Conservation (phyloP, 2,113 vertebrate genomes). For the Nymphicus hollandicus region DNA sequence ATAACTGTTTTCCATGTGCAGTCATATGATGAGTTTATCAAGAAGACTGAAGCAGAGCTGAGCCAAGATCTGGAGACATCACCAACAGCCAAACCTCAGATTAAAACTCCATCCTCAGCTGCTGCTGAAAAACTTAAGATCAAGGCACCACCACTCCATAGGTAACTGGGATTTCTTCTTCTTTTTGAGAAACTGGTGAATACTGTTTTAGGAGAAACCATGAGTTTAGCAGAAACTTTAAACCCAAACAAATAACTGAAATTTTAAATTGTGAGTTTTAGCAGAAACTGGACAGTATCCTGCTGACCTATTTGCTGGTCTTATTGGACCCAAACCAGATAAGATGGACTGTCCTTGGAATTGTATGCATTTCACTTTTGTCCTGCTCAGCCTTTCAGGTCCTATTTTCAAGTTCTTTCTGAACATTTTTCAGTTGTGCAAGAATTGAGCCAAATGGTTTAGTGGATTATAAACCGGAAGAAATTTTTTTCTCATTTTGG, state of each 20-base stretch:
- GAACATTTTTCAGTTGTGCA: not conserved
- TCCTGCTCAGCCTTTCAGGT: not conserved
- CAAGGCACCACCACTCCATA: constrained; percentile 76
- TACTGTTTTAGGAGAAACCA: not conserved
- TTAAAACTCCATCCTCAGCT: constrained; percentile 75
- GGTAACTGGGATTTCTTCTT: constrained; percentile 69
- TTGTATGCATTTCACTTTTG: not conserved
- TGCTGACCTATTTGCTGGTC: not conserved
- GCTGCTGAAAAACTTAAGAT: constrained; percentile 78
- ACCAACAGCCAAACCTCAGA: constrained; percentile 79
- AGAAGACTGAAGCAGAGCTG: constrained; percentile 93
- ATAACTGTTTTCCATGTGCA: constrained; percentile 55
- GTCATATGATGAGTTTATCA: constrained; percentile 93
- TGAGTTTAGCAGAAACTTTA: not conserved
- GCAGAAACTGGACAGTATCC: not conserved
- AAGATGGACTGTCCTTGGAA: not conserved
- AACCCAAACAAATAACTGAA: not conserved
- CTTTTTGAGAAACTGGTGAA: not conserved
- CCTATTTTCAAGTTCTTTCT: not conserved
- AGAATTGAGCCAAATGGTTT: not conserved
- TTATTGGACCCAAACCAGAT: not conserved
- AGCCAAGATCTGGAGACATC: constrained; percentile 79
- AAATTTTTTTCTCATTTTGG: not conserved
- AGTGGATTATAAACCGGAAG: not conserved
- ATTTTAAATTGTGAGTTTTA: not conserved